A percentile compares a stretch with the other conserved stretches of the same genome.
Evolutionary conservation across 2,797 vertebrate species (phyloP).

Genomic region (Pseudochromis fuscus): DNA sequence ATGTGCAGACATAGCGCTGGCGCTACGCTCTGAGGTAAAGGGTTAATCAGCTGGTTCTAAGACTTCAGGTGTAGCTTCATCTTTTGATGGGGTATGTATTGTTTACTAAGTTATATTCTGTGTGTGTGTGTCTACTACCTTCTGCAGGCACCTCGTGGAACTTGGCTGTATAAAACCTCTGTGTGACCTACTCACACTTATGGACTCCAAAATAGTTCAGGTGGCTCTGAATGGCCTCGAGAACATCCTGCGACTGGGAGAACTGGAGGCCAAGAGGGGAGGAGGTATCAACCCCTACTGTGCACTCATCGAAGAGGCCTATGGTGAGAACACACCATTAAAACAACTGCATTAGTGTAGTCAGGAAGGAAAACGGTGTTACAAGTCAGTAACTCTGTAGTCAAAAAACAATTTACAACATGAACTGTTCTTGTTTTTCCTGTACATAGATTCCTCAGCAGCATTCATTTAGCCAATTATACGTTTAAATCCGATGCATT

Average conservation of each 20-base stretch:
- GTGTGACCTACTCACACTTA: constrained; percentile 96
- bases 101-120: neutral
- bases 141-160: constrained; percentile 93
- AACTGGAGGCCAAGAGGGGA: constrained; percentile 94
- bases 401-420: neutral
- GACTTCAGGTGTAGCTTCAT: neutral
- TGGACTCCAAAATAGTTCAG: constrained; percentile 99
- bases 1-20: too few relatives aligned
- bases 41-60: neutral
- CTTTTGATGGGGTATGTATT: neutral
- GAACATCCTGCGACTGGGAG: constrained; percentile 96
- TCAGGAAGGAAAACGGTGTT: neutral
- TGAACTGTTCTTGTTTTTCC: neutral
- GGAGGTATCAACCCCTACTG: constrained; percentile 98
- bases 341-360: neutral
- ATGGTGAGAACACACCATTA: constrained; percentile 83
- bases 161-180: constrained; percentile 97
- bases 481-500: too few relatives aligned
- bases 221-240: constrained; percentile 96
- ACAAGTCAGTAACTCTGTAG: neutral
- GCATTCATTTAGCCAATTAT: too few relatives aligned
- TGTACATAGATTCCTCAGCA: too few relatives aligned
- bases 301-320: constrained; percentile 96
- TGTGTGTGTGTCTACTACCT: constrained; percentile 19
- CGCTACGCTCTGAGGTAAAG: too few relatives aligned